Evolutionary conservation across 2,113 vertebrate species (phyloP).

Genomic region (Chaetodon auriga): DNA sequence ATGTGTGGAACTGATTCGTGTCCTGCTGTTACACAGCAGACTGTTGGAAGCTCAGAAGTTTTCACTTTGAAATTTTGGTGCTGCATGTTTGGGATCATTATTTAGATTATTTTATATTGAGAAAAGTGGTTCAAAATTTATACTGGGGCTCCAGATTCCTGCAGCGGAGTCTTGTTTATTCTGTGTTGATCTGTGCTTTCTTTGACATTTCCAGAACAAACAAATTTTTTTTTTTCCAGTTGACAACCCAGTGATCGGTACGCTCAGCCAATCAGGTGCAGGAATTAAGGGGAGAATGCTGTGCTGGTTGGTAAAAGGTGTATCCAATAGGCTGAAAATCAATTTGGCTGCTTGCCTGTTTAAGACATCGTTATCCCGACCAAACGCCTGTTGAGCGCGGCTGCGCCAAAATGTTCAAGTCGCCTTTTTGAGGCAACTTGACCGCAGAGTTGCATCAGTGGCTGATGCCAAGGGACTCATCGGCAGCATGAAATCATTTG

Average conservation of each 20-base stretch:
- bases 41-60: background rate
- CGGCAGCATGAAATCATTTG: conserved; percentile 38
- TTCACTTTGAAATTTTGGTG: background rate
- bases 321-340: conserved; percentile 3
- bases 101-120: background rate
- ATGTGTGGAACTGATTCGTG: background rate
- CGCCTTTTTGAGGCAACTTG: background rate
- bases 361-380: background rate
- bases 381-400: background rate
- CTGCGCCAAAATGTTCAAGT: background rate
- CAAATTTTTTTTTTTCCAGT: background rate
- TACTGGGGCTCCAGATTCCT: no score
- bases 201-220: conserved; percentile 1
- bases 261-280: background rate
- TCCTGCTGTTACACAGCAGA: background rate
- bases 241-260: background rate
- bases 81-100: background rate
- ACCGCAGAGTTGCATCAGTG: background rate
- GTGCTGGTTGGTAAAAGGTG: background rate
- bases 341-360: background rate
- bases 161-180: no score
- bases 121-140: no score
- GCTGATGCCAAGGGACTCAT: conserved; percentile 32
- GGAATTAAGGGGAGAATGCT: background rate
- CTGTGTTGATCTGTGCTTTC: no score